A percentile compares a stretch with the other conserved stretches of the same genome.
These are phyloP conservation scores for Myotis lucifugus DNA, from an alignment of 2,113 vertebrate species.

Conservation along the genomic window DNA sequence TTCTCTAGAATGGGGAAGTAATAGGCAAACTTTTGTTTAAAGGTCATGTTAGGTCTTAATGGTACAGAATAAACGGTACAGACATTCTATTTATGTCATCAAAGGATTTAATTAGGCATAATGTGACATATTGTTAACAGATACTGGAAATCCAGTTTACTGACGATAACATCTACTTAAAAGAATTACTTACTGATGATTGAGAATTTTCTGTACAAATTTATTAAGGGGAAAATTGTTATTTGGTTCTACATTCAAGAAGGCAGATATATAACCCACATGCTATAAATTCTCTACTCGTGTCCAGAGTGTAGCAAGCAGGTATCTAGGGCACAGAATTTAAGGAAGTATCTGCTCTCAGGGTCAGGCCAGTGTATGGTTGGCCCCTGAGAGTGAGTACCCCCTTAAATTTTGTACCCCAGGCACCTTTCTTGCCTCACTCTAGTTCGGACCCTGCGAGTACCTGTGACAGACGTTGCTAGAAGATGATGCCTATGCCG, in stretches of 20 bases:
- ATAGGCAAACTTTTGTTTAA: background rate
- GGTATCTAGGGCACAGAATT: background rate
- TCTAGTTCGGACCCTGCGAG: background rate
- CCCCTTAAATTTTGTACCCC: background rate
- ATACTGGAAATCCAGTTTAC: conserved; percentile 37
- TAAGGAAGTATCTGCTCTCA: background rate
- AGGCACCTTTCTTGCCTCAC: background rate
- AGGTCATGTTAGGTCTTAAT: conserved; percentile 48
- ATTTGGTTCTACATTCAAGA: background rate
- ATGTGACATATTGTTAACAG: conserved; percentile 44
- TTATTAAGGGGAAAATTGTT: background rate
- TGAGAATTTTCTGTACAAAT: conserved; percentile 27
- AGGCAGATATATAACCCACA: background rate
- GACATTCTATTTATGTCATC: conserved; percentile 38
- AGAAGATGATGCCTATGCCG: background rate
- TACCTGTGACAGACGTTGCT: background rate
- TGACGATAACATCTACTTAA: conserved; percentile 5
- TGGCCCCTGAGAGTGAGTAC: background rate
- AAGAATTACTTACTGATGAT: conserved; percentile 45
- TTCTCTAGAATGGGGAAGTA: background rate
- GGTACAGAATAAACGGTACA: background rate
- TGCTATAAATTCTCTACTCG: background rate
- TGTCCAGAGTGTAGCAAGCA: background rate
- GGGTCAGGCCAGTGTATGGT: background rate
- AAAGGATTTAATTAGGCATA: conserved; percentile 36